A percentile compares a stretch with the other conserved stretches of the same genome.
Conservation (phyloP, 2,113 vertebrate species). For the Lonchura striata region DNA sequence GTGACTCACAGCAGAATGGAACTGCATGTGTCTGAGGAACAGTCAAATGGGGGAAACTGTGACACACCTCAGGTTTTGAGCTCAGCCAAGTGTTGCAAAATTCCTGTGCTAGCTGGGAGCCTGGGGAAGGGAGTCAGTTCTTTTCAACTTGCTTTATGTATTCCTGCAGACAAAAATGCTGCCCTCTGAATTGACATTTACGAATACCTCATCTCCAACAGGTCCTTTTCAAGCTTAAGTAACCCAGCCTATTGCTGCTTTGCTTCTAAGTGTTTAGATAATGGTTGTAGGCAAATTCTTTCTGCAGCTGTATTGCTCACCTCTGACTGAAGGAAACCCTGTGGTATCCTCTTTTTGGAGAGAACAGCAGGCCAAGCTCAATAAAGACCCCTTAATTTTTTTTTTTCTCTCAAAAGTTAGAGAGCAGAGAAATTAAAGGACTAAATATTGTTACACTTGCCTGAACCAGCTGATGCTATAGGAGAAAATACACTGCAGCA, state of each 20-base stretch:
- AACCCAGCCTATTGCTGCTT: background rate
- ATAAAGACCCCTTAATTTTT: background rate
- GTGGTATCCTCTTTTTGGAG: background rate
- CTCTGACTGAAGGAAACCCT: background rate
- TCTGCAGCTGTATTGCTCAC: background rate
- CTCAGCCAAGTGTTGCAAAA: background rate
- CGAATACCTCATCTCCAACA: background rate
- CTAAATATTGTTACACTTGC: background rate
- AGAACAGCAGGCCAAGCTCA: background rate
- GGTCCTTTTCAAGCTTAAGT: background rate
- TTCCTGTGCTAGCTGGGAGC: background rate
- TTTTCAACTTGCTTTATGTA: background rate
- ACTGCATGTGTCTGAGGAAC: background rate
- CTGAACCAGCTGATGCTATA: background rate
- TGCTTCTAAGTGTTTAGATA: background rate
- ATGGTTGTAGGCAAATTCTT: background rate
- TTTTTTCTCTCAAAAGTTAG: background rate
- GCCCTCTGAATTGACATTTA: background rate
- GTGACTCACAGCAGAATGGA: background rate
- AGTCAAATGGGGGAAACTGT: background rate
- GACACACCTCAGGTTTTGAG: background rate
- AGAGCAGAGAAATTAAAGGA: background rate
- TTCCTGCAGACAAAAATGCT: background rate
- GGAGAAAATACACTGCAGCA: background rate
- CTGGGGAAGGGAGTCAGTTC: background rate